phyloP scores from a whole-genome alignment of 2,797 vertebrate genomes.

The Lutjanus argentimaculatus region DNA sequence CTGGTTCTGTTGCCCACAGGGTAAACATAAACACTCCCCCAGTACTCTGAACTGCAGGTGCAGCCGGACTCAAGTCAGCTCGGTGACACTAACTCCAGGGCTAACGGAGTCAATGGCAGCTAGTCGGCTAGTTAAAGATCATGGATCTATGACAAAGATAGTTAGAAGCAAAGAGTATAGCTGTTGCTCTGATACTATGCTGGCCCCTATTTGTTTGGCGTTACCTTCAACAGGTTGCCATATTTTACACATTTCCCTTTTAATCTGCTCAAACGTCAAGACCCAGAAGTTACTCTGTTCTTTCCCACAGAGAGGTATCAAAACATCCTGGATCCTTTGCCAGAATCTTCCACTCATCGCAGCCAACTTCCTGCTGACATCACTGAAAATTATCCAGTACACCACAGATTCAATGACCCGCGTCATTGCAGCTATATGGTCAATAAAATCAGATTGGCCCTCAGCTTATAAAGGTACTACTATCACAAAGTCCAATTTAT shows the following conservation, averaged over 20 bases:
- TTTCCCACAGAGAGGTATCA: conserved; percentile 12
- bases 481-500: conserved; percentile 67
- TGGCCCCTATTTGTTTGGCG: too few relatives aligned
- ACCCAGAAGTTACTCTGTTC: conserved; percentile 3
- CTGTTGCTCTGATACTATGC: too few relatives aligned
- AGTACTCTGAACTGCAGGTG: too few relatives aligned
- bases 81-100: too few relatives aligned
- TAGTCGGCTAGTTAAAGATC: too few relatives aligned
- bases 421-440: conserved; percentile 68
- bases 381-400: conserved; percentile 55
- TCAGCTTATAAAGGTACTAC: conserved; percentile 50
- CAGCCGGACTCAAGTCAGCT: too few relatives aligned
- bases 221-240: too few relatives aligned
- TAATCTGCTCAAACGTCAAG: conserved; percentile 2
- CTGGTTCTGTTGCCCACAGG: too few relatives aligned
- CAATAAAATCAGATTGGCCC: conserved; percentile 70
- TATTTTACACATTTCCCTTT: not conserved
- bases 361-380: conserved; percentile 59
- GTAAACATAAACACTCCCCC: too few relatives aligned
- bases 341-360: conserved; percentile 32
- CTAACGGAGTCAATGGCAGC: too few relatives aligned
- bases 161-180: too few relatives aligned
- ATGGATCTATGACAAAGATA: too few relatives aligned
- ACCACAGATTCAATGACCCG: conserved; percentile 66
- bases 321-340: conserved; percentile 24